These are phyloP conservation scores for Macrostomum cliftonense DNA, from an alignment of 2,888 invertebrate species.

Conservation along the genomic window DNA sequence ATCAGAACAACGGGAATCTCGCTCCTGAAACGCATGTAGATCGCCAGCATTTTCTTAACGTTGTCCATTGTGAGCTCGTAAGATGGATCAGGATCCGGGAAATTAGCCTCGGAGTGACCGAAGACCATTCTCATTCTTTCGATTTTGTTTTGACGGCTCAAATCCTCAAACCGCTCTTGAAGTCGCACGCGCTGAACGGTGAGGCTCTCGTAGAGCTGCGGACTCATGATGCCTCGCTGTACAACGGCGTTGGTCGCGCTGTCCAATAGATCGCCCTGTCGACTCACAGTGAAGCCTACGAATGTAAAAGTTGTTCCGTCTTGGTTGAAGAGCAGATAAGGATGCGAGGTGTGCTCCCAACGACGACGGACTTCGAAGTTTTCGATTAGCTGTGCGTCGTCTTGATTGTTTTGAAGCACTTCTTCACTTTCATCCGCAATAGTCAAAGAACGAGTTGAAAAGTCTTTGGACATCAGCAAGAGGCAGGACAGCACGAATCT, in stretches of 20 bases:
- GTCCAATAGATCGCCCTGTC: slow-evolving; percentile 21
- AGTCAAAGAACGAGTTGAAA: not conserved
- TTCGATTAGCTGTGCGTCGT: too few species aligned
- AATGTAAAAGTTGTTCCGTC: slow-evolving; percentile 25
- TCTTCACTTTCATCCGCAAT: not conserved
- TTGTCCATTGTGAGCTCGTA: slow-evolving; percentile 33
- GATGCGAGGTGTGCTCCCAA: slow-evolving; percentile 22
- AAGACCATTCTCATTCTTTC: slow-evolving; percentile 21
- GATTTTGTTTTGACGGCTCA: slow-evolving; percentile 17
- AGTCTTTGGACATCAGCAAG: slow-evolving; percentile 3
- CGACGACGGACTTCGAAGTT: not conserved
- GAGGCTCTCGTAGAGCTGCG: slow-evolving; percentile 19
- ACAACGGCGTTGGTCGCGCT: slow-evolving; percentile 18
- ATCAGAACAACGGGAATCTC: slow-evolving; percentile 32
- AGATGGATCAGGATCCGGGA: slow-evolving; percentile 23
- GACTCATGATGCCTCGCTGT: slow-evolving; percentile 18
- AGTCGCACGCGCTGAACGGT: slow-evolving; percentile 20
- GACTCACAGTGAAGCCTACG: slow-evolving; percentile 25
- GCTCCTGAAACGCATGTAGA: slow-evolving; percentile 32
- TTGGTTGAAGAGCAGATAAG: slow-evolving; percentile 30
- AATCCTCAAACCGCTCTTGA: slow-evolving; percentile 22
- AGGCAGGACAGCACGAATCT: not conserved
- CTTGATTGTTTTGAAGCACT: not conserved
- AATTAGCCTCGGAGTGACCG: slow-evolving; percentile 16
- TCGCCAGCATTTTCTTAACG: slow-evolving; percentile 30